Percentiles rank a stretch among this genome's conserved stretches.
phyloP scores from a whole-genome alignment of 1,140 invertebrate genomes.

The Colletes gigas region DNA sequence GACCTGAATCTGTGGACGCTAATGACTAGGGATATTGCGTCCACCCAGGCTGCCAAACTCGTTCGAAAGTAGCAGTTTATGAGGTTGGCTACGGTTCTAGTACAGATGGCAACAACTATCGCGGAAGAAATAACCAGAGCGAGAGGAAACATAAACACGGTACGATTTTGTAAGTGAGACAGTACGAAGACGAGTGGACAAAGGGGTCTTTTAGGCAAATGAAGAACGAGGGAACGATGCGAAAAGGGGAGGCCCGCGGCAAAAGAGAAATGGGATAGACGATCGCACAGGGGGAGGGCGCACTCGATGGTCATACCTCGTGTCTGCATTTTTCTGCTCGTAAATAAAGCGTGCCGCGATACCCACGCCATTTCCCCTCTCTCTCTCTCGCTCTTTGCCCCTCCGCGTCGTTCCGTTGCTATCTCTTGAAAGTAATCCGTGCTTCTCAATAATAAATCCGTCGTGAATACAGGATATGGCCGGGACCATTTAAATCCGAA shows the following conservation, averaged over 20 bases:
- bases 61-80: no score
- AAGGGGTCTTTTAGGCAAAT: slow-evolving; percentile 70
- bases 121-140: not conserved
- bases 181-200: slow-evolving; percentile 66
- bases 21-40: no score
- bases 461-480: slow-evolving; percentile 45
- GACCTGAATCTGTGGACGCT: no score
- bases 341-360: slow-evolving; percentile 61
- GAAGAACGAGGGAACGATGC: slow-evolving; percentile 64
- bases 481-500: slow-evolving; percentile 45
- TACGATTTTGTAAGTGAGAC: slow-evolving; percentile 52
- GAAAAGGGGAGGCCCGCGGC: slow-evolving; percentile 50
- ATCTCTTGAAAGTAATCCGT: slow-evolving; percentile 56
- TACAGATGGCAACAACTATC: no score
- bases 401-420: not conserved
- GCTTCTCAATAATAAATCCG: slow-evolving; percentile 61
- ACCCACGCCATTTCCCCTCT: not conserved
- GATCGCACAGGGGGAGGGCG: slow-evolving; percentile 34
- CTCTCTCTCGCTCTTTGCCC: not conserved
- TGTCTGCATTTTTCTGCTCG: slow-evolving; percentile 63
- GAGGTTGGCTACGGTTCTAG: no score
- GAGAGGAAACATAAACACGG: not conserved
- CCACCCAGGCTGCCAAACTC: no score
- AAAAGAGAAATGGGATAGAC: slow-evolving; percentile 66
- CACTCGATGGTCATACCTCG: slow-evolving; percentile 55